Percentiles rank a stretch among this genome's conserved stretches.
Evolutionary conservation across 2,888 invertebrate genomes (phyloP).

Genomic region (Patella depressa): DNA sequence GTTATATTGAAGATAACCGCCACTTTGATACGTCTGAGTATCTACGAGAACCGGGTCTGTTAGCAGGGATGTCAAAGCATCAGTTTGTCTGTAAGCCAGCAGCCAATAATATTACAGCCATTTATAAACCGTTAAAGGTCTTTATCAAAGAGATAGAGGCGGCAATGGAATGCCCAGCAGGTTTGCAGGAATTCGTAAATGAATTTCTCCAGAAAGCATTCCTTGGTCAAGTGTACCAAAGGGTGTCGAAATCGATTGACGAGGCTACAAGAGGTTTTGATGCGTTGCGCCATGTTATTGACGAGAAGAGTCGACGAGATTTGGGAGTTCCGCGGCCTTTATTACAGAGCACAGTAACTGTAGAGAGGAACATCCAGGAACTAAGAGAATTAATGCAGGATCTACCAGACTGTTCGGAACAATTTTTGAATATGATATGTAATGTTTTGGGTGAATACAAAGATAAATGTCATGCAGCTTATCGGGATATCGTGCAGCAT

Average conservation of each 20-base stretch:
- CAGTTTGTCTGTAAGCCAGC: slow-evolving; percentile 79
- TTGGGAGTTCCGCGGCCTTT: slow-evolving; percentile 79
- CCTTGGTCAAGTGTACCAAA: slow-evolving; percentile 80
- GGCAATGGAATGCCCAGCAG: slow-evolving; percentile 74
- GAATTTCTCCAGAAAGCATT: slow-evolving; percentile 91
- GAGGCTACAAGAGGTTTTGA: slow-evolving; percentile 81
- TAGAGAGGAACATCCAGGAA: slow-evolving; percentile 80
- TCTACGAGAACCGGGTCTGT: slow-evolving; percentile 34
- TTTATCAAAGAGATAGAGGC: slow-evolving; percentile 88
- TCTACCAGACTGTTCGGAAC: slow-evolving; percentile 82
- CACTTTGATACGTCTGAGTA: slow-evolving; percentile 73
- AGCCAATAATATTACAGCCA: slow-evolving; percentile 76
- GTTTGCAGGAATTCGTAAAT: slow-evolving; percentile 85
- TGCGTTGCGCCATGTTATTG: slow-evolving; percentile 84
- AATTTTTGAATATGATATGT: slow-evolving; percentile 81
- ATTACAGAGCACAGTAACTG: slow-evolving; percentile 80
- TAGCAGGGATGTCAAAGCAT: slow-evolving; percentile 72
- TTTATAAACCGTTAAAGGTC: slow-evolving; percentile 85
- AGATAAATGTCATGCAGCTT: slow-evolving; percentile 82
- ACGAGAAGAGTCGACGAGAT: slow-evolving; percentile 79
- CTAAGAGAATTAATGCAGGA: slow-evolving; percentile 80
- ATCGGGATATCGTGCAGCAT: slow-evolving; percentile 83
- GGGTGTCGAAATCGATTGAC: slow-evolving; percentile 79
- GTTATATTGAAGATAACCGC: slow-evolving; percentile 74
- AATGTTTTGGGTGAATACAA: slow-evolving; percentile 81